Percentiles rank a stretch among this genome's conserved stretches.
phyloP scores from a whole-genome alignment of 2,113 vertebrate species.

The Chascanopsetta lugubris region DNA sequence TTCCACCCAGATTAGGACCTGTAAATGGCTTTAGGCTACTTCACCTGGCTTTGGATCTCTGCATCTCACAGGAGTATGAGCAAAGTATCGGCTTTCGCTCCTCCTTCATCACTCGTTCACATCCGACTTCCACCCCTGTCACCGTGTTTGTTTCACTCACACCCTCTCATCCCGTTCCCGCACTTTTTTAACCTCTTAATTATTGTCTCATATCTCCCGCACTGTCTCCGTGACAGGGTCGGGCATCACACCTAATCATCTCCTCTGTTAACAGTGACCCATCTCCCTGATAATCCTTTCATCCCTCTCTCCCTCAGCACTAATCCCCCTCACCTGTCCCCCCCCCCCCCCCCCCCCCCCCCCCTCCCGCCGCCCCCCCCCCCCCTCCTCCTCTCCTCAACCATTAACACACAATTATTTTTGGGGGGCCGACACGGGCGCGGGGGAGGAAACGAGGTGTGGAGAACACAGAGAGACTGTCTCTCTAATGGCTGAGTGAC shows the following conservation, averaged over 20 bases:
- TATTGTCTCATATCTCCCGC: slow-evolving; percentile 22
- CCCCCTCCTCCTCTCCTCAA: slow-evolving; percentile 45
- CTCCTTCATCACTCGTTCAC: slow-evolving; percentile 43
- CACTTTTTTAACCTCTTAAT: slow-evolving; percentile 30
- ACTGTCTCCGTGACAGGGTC: slow-evolving; percentile 46
- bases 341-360: slow-evolving; percentile 28
- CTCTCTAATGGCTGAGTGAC: slow-evolving; percentile 79
- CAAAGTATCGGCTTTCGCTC: slow-evolving; percentile 49
- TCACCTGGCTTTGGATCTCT: slow-evolving; percentile 45
- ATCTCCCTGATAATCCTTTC: slow-evolving; percentile 63
- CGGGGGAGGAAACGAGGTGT: slow-evolving; percentile 78
- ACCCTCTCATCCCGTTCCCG: not conserved
- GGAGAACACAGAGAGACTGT: slow-evolving; percentile 73
- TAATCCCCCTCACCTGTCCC: no score
- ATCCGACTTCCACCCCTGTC: slow-evolving; percentile 25
- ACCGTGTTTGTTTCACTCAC: no score
- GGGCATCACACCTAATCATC: slow-evolving; percentile 66
- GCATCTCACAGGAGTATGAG: slow-evolving; percentile 39
- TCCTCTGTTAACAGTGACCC: slow-evolving; percentile 68
- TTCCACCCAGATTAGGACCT: slow-evolving; percentile 73
- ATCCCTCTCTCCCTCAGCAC: slow-evolving; percentile 37
- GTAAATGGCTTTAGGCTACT: slow-evolving; percentile 62
- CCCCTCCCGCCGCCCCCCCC: slow-evolving; percentile 40
- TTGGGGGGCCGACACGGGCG: slow-evolving; percentile 51
- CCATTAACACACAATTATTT: slow-evolving; percentile 82